Percentiles rank a stretch among this genome's conserved stretches.
Conservation (phyloP, 2,113 vertebrate species). For the Euleptes europaea region DNA sequence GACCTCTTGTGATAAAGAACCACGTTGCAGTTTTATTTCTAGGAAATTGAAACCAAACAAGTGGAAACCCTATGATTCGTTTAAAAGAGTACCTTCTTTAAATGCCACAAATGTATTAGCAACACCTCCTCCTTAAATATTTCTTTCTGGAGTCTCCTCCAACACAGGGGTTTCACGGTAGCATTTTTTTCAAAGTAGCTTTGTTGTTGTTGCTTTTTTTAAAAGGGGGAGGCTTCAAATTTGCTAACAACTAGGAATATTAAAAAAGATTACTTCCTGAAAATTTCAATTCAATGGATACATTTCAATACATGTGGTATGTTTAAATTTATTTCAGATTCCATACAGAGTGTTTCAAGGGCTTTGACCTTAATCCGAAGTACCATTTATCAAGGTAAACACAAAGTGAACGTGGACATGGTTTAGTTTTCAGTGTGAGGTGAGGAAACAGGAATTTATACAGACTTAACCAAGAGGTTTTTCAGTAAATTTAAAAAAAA, state of each 20-base stretch:
- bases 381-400: neutral
- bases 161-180: neutral
- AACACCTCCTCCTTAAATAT: slow-evolving; percentile 64
- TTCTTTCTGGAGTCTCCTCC: slow-evolving; percentile 54
- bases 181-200: neutral
- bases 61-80: slow-evolving; percentile 53
- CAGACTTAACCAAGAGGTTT: neutral
- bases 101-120: slow-evolving; percentile 50
- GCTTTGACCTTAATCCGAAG: neutral
- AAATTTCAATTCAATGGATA: neutral
- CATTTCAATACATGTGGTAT: neutral
- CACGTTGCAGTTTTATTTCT: slow-evolving; percentile 55
- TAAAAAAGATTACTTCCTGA: neutral
- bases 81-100: slow-evolving; percentile 61
- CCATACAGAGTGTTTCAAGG: neutral
- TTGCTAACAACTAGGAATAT: slow-evolving; percentile 38
- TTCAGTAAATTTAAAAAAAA: neutral
- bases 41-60: slow-evolving; percentile 56
- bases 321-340: neutral
- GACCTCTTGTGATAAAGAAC: slow-evolving; percentile 57
- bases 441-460: neutral
- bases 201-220: neutral
- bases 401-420: neutral
- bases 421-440: fast-evolving
- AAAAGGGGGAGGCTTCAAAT: slow-evolving; percentile 4